Percentiles rank a stretch among this genome's conserved stretches.
phyloP scores from a whole-genome alignment of 2,113 vertebrate genomes.

The Syngnathoides biaculeatus region DNA sequence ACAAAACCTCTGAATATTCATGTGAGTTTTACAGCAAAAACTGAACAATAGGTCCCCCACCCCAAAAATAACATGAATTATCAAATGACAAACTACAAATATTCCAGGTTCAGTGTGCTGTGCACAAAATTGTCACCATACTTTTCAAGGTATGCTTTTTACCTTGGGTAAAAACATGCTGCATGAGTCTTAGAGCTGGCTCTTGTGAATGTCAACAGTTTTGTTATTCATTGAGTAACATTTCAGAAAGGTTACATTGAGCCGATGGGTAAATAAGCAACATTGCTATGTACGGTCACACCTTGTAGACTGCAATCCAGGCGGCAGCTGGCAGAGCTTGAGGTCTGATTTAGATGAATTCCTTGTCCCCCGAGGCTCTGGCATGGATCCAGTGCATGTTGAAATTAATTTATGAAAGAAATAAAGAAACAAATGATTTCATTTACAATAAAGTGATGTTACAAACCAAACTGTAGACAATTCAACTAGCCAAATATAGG shows the following conservation, averaged over 20 bases:
- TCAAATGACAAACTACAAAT: neutral
- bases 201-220: slow-evolving; percentile 68
- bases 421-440: neutral
- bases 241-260: slow-evolving; percentile 67
- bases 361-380: slow-evolving; percentile 7
- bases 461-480: neutral
- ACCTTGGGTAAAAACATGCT: slow-evolving; percentile 17
- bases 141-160: neutral
- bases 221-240: slow-evolving; percentile 64
- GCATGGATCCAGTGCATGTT: slow-evolving; percentile 9
- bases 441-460: neutral
- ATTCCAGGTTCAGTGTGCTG: neutral
- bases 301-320: slow-evolving; percentile 11
- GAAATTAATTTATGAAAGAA: neutral
- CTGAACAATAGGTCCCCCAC: neutral
- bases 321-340: slow-evolving; percentile 3
- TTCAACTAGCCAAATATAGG: neutral
- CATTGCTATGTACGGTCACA: slow-evolving; percentile 30
- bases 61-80: neutral
- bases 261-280: slow-evolving; percentile 47
- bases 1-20: neutral
- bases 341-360: slow-evolving; percentile 17
- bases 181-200: slow-evolving; percentile 48
- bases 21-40: neutral
- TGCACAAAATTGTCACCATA: neutral